Evolutionary conservation across 2,797 vertebrate species (phyloP).

Genomic region (Clarias pachynema): DNA sequence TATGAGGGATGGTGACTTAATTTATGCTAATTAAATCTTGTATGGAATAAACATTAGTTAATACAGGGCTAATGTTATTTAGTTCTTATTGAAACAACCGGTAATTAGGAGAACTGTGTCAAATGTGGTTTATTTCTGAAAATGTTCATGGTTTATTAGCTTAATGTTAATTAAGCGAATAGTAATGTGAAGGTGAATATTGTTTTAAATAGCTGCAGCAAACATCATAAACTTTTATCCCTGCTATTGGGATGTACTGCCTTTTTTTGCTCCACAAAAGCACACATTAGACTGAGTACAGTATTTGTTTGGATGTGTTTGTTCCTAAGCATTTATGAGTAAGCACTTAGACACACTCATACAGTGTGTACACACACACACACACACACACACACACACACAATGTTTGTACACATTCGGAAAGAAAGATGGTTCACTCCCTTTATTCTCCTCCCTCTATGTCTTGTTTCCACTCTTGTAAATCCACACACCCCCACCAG

Average conservation of each 20-base stretch:
- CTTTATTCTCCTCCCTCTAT: slow-evolving; percentile 36
- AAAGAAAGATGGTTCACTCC: slow-evolving; percentile 41
- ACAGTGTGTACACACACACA: background rate
- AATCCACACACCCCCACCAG: slow-evolving; percentile 58
- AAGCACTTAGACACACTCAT: slow-evolving; percentile 18
- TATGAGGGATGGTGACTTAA: background rate
- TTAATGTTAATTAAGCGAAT: background rate
- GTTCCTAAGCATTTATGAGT: slow-evolving; percentile 33
- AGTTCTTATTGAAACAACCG: background rate
- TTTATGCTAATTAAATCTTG: background rate
- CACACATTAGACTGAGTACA: background rate
- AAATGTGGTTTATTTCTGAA: too few species aligned
- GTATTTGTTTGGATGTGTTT: slow-evolving; percentile 17
- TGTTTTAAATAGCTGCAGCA: background rate
- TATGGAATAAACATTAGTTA: background rate
- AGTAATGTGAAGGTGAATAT: background rate
- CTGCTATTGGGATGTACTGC: background rate
- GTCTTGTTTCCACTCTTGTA: slow-evolving; percentile 62
- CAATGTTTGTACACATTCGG: slow-evolving; percentile 42
- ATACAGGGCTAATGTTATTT: background rate
- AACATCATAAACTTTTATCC: background rate
- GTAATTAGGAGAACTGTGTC: background rate
- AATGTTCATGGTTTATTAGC: background rate
- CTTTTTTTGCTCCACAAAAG: background rate
- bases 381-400: slow-evolving; percentile 40